phyloP scores from a whole-genome alignment of 2,888 invertebrate genomes.

The Plusia festucae region DNA sequence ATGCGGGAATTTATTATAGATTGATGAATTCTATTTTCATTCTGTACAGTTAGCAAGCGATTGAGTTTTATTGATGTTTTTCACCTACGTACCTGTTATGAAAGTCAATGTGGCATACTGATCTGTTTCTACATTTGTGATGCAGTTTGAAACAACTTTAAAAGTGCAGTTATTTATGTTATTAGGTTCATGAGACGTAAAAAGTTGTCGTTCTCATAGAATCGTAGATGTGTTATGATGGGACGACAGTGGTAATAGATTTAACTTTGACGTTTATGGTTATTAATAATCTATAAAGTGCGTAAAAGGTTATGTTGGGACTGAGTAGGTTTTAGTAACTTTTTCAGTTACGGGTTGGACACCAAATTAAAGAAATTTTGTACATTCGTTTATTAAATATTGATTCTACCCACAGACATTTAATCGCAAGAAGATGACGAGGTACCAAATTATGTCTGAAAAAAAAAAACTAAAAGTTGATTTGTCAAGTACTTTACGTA shows the following conservation, averaged over 20 bases:
- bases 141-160: constrained; percentile 28
- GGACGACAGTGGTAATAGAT: background rate
- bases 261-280: background rate
- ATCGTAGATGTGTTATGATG: background rate
- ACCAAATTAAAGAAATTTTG: no score
- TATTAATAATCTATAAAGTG: constrained; percentile 5
- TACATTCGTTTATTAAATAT: no score
- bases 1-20: constrained; percentile 49
- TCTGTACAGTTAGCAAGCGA: constrained; percentile 49
- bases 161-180: constrained; percentile 31
- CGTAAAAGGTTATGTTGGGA: background rate
- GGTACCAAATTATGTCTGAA: no score
- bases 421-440: no score
- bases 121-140: constrained; percentile 47
- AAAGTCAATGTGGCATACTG: constrained; percentile 47
- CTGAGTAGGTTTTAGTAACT: background rate
- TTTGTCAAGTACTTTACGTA: no score
- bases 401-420: no score
- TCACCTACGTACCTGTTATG: constrained; percentile 15
- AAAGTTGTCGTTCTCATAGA: background rate
- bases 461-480: no score
- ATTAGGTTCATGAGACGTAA: constrained; percentile 16
- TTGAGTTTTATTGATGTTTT: constrained; percentile 38
- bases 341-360: no score
- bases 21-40: constrained; percentile 45